Conservation (phyloP, 2,113 vertebrate genomes). For the Bufo bufo region DNA sequence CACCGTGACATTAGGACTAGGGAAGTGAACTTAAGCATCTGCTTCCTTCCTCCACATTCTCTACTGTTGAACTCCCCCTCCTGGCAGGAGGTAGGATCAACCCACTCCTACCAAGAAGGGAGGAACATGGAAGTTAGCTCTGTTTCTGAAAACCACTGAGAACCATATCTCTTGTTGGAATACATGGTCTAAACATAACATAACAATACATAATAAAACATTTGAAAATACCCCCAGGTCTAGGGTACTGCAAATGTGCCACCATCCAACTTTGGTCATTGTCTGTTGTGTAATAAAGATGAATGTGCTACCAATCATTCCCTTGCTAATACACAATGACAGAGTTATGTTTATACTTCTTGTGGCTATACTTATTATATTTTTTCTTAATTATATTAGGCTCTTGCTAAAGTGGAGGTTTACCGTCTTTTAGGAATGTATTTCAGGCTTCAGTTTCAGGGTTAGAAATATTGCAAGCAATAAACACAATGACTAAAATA, state of each 20-base stretch:
- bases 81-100: no score
- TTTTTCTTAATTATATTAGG: background rate
- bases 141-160: no score
- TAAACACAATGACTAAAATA: constrained; percentile 41
- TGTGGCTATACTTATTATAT: background rate
- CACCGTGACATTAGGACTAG: no score
- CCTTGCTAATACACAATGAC: background rate
- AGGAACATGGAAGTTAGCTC: no score
- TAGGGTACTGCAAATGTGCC: background rate
- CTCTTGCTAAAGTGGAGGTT: background rate
- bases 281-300: background rate
- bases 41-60: no score
- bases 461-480: constrained; percentile 36
- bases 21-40: no score
- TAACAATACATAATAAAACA: no score
- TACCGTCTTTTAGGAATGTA: background rate
- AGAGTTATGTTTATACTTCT: background rate
- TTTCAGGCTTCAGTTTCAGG: background rate
- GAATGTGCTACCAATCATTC: background rate
- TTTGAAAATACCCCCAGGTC: no score
- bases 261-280: background rate
- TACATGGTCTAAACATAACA: no score
- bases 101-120: no score
- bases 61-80: no score
- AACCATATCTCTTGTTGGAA: no score